These are phyloP conservation scores for Pemphredon lugubris DNA, from an alignment of 2,888 invertebrate genomes.

Conservation along the genomic window DNA sequence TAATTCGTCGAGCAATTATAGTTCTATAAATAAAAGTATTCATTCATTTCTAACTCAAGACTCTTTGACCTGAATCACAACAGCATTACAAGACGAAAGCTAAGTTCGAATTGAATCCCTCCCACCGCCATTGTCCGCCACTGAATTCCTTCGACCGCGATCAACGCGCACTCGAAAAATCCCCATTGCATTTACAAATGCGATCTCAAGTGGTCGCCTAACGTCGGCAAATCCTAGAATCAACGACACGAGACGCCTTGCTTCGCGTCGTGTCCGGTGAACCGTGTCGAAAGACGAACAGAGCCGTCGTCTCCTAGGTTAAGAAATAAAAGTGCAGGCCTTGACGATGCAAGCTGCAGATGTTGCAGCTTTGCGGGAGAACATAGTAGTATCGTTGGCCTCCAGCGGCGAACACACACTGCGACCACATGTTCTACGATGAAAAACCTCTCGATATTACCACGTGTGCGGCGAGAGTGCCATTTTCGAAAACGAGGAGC, in stretches of 20 bases:
- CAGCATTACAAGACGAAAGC: too few relatives aligned
- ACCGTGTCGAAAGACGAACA: neutral
- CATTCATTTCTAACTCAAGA: too few relatives aligned
- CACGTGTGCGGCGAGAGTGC: constrained; percentile 16
- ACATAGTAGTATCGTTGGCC: constrained; percentile 9
- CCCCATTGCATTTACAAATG: too few relatives aligned
- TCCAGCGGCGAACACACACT: constrained; percentile 46
- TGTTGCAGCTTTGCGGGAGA: constrained; percentile 52
- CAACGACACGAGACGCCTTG: neutral
- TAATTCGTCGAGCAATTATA: too few relatives aligned
- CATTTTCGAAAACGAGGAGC: constrained; percentile 35
- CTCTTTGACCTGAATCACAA: too few relatives aligned
- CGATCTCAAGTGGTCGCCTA: too few relatives aligned
- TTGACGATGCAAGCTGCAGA: constrained; percentile 32
- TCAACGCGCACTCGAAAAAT: too few relatives aligned
- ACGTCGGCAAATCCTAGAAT: neutral
- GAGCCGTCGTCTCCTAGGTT: constrained; percentile 1
- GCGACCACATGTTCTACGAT: constrained; percentile 43
- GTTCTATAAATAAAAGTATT: too few relatives aligned
- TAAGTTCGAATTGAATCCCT: too few relatives aligned
- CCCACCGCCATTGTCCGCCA: too few relatives aligned
- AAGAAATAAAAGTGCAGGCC: constrained; percentile 36
- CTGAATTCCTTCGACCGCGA: too few relatives aligned
- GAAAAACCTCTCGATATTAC: neutral
- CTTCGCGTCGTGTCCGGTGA: neutral